phyloP scores from a whole-genome alignment of 2,113 vertebrate species.

The Malurus alboscapulatus region DNA sequence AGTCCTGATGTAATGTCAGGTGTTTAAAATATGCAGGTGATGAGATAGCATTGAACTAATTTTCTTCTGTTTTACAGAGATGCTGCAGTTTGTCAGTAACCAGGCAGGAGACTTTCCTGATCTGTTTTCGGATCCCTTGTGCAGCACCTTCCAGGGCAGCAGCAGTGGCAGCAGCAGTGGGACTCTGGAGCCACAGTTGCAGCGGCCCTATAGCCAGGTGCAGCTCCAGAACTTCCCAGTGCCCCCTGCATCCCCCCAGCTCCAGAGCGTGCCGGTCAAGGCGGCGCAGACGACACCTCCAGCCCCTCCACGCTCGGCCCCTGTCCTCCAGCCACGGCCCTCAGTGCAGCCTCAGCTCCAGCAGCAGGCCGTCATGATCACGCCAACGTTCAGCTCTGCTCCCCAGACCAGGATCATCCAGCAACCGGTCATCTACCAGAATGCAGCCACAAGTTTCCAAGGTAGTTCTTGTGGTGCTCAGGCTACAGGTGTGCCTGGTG shows the following conservation, averaged over 20 bases:
- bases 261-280: slow-evolving; percentile 70
- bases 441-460: slow-evolving; percentile 85
- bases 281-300: slow-evolving; percentile 2
- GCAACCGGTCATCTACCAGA: slow-evolving; percentile 92
- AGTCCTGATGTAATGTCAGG: too few relatives aligned
- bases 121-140: slow-evolving; percentile 88
- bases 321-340: slow-evolving; percentile 86
- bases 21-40: not conserved
- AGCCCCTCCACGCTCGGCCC: slow-evolving; percentile 64
- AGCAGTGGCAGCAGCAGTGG: not conserved
- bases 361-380: slow-evolving; percentile 89
- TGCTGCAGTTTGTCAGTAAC: slow-evolving; percentile 97
- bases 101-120: slow-evolving; percentile 93
- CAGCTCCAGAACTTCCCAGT: slow-evolving; percentile 58
- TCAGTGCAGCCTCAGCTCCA: slow-evolving; percentile 78
- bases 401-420: slow-evolving; percentile 90
- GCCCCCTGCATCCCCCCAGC: slow-evolving; percentile 47
- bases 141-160: slow-evolving; percentile 9
- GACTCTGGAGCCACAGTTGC: slow-evolving; percentile 30
- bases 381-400: slow-evolving; percentile 80
- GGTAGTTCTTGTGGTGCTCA: slow-evolving; percentile 66
- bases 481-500: not conserved
- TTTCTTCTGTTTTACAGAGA: slow-evolving; percentile 79
- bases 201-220: slow-evolving; percentile 66
- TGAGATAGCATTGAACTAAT: not conserved